Evolutionary conservation across 2,113 vertebrate genomes (phyloP).

Genomic region (Esox niger): DNA sequence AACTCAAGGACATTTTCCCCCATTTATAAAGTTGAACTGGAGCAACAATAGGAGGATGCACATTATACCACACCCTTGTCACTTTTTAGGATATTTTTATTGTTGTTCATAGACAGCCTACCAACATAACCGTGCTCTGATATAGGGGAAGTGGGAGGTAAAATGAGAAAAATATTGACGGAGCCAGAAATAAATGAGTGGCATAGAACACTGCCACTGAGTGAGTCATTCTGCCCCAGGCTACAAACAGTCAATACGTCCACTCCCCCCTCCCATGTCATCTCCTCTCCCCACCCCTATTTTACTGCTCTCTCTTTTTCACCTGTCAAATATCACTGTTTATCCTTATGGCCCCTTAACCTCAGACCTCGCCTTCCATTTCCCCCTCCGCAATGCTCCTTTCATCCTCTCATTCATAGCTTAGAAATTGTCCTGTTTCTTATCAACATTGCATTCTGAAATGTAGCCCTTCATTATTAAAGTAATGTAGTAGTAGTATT

Average conservation of each 20-base stretch:
- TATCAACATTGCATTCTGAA: not conserved
- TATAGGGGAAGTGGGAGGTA: not conserved
- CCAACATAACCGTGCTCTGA: not conserved
- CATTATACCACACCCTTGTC: too few relatives aligned
- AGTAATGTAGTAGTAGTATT: not conserved
- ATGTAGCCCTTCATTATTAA: not conserved
- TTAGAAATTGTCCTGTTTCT: not conserved
- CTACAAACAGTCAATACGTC: too few relatives aligned
- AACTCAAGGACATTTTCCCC: too few relatives aligned
- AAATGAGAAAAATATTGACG: conserved; percentile 5
- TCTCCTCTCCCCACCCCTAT: conserved; percentile 23
- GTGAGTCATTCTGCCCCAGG: too few relatives aligned
- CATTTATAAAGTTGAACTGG: too few relatives aligned
- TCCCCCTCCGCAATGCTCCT: not conserved
- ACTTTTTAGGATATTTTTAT: too few relatives aligned
- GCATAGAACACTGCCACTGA: not conserved
- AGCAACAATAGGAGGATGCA: too few relatives aligned
- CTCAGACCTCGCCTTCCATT: not conserved
- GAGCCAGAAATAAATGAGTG: not conserved
- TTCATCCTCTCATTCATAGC: not conserved
- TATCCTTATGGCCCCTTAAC: not conserved
- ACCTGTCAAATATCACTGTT: not conserved
- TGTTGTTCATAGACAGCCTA: not conserved
- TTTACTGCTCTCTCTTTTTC: too few relatives aligned
- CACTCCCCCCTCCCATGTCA: conserved; percentile 25